Percentiles rank a stretch among this genome's conserved stretches.
These are phyloP conservation scores for Basileuterus tristriatus DNA, from an alignment of 2,797 vertebrate species.

Conservation along the genomic window DNA sequence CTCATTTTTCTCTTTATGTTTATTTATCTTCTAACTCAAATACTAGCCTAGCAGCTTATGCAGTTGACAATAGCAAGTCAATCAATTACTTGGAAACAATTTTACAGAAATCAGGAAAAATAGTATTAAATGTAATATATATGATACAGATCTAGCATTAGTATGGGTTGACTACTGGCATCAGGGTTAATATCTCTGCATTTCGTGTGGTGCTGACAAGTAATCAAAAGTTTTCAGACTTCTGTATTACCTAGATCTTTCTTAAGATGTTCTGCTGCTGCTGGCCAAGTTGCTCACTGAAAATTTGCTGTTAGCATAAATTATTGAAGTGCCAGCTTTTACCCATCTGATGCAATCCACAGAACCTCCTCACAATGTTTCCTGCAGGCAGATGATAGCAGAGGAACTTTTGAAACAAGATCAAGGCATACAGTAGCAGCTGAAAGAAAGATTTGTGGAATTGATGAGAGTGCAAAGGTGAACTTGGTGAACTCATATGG, in stretches of 20 bases:
- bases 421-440: background rate
- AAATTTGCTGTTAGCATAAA: slow-evolving; percentile 38
- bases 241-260: background rate
- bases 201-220: background rate
- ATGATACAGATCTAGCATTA: background rate
- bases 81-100: background rate
- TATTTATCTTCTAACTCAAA: background rate
- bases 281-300: background rate
- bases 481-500: background rate
- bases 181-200: background rate
- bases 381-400: slow-evolving; percentile 8
- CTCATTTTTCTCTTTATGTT: background rate
- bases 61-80: background rate
- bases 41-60: background rate
- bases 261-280: background rate
- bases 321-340: slow-evolving; percentile 42
- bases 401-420: slow-evolving; percentile 21
- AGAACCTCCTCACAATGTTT: background rate
- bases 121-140: background rate
- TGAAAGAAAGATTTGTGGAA: background rate
- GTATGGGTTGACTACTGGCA: background rate
- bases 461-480: background rate
- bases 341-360: slow-evolving; percentile 18
- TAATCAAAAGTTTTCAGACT: background rate
- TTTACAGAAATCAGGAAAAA: background rate